phyloP scores from a whole-genome alignment of 2,113 vertebrate genomes.

The Myrmecobius fasciatus region DNA sequence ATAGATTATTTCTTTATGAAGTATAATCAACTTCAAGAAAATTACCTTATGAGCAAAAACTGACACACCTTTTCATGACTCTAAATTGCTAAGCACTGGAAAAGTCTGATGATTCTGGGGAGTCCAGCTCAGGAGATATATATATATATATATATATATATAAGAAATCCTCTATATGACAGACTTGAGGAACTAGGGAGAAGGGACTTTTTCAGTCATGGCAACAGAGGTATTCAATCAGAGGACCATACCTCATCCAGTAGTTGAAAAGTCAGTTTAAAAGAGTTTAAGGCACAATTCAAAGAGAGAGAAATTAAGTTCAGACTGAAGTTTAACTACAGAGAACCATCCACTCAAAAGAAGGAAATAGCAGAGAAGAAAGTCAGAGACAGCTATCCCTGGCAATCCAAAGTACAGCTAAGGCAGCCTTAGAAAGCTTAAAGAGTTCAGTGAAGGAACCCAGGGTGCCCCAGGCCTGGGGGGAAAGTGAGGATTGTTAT shows the following conservation, averaged over 20 bases:
- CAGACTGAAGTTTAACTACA: neutral
- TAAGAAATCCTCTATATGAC: neutral
- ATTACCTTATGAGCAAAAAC: neutral
- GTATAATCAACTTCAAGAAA: neutral
- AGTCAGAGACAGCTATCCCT: neutral
- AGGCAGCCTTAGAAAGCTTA: neutral
- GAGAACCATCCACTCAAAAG: neutral
- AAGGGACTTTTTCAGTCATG: neutral
- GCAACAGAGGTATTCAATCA: neutral
- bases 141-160: no score
- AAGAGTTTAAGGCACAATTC: neutral
- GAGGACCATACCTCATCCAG: neutral
- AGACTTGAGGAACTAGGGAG: no score
- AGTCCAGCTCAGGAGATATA: neutral
- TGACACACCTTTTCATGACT: neutral
- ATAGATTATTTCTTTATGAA: neutral
- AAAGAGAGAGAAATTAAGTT: neutral
- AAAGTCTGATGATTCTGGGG: neutral
- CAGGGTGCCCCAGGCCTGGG: neutral
- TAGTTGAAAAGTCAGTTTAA: neutral
- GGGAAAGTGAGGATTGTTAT: neutral
- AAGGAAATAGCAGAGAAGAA: neutral
- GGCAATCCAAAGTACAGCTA: no score
- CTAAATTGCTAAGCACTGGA: neutral
- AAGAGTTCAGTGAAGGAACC: neutral